Evolutionary conservation across 2,888 invertebrate species (phyloP).

Genomic region (Lucinisca nassula): DNA sequence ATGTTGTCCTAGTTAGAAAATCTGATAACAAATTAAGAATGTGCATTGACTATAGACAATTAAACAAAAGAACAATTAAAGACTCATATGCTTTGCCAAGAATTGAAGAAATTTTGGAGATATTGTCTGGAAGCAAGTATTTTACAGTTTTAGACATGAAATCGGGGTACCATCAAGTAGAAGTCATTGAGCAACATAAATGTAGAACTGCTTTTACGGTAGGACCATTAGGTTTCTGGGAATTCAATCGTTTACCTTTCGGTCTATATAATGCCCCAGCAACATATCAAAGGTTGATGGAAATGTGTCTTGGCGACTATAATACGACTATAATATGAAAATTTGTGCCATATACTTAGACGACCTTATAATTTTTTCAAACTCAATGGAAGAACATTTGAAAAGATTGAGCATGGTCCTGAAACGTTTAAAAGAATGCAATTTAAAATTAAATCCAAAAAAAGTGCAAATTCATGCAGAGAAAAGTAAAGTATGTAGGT

Average conservation of each 20-base stretch:
- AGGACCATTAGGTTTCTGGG: constrained; percentile 15
- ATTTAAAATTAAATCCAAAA: too few relatives aligned
- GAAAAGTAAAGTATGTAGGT: constrained; percentile 43
- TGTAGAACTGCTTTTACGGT: constrained; percentile 26
- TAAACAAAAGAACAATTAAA: constrained; percentile 11
- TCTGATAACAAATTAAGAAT: not conserved
- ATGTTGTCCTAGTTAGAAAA: not conserved
- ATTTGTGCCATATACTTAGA: constrained; percentile 52
- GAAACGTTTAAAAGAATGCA: constrained; percentile 15
- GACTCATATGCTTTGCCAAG: constrained; percentile 23
- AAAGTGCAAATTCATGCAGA: constrained; percentile 34
- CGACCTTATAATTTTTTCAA: too few relatives aligned
- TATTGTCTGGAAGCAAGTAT: constrained; percentile 15
- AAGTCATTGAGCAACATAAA: constrained; percentile 12
- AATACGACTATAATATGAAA: not conserved
- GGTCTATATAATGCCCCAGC: constrained; percentile 1
- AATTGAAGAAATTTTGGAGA: constrained; percentile 17
- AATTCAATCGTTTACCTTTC: constrained; percentile 20
- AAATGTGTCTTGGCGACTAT: not conserved
- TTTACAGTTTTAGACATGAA: constrained; percentile 15
- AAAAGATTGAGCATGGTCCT: constrained; percentile 42
- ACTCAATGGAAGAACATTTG: constrained; percentile 39
- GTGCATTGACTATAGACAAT: constrained; percentile 32
- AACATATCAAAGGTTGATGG: too few relatives aligned
- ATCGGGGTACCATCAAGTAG: constrained; percentile 12